A percentile compares a stretch with the other conserved stretches of the same genome.
phyloP scores from a whole-genome alignment of 2,797 vertebrate species.

The Myotis daubentonii region DNA sequence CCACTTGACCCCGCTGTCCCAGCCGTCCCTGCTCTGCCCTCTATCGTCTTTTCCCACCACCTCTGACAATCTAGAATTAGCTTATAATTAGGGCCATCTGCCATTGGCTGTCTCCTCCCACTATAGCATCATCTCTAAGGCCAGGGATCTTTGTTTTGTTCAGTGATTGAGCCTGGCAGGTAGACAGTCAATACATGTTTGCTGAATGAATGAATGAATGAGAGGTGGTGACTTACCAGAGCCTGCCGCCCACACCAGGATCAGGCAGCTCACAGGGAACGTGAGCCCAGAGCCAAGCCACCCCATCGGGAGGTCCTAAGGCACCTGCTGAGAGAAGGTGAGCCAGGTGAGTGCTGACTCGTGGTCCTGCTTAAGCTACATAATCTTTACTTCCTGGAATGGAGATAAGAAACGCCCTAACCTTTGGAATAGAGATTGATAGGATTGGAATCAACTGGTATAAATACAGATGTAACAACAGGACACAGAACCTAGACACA shows the following conservation, averaged over 20 bases:
- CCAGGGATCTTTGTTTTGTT: neutral
- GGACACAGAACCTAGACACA: too few relatives aligned
- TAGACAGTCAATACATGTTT: neutral
- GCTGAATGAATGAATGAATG: neutral
- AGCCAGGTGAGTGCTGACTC: neutral
- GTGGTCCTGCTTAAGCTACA: too few relatives aligned
- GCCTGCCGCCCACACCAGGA: conserved; percentile 58
- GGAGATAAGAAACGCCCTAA: too few relatives aligned
- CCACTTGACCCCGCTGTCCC: neutral
- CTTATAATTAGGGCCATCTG: neutral
- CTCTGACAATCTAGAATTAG: neutral
- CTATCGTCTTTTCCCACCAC: neutral
- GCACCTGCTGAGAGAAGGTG: conserved; percentile 64
- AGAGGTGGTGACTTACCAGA: conserved; percentile 70
- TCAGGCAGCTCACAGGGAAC: conserved; percentile 71
- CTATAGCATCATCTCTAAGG: neutral
- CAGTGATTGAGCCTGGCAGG: neutral
- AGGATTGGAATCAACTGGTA: too few relatives aligned
- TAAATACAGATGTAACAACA: too few relatives aligned
- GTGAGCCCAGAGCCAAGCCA: neutral
- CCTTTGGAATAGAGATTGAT: too few relatives aligned
- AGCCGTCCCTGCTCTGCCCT: neutral
- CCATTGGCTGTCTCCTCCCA: neutral
- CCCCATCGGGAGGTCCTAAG: conserved; percentile 70
- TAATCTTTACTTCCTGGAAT: too few relatives aligned